Evolutionary conservation across 2,797 vertebrate species (phyloP).

Genomic region (Oreonectes daqikongensis): DNA sequence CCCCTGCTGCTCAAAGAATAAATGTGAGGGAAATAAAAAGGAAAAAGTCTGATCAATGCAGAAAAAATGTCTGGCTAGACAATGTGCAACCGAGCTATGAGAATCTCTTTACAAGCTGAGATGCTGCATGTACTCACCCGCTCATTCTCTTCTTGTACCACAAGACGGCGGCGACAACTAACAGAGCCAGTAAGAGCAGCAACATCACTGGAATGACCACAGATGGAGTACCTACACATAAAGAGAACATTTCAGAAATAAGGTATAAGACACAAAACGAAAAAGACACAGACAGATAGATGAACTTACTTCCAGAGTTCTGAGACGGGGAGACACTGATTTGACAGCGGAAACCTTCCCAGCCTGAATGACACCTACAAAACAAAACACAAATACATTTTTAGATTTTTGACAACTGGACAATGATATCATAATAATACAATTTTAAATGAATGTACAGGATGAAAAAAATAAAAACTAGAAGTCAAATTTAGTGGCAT

Average conservation of each 20-base stretch:
- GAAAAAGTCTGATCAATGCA: not conserved
- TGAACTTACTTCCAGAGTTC: constrained; percentile 79
- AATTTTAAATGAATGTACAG: no score
- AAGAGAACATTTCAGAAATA: constrained; percentile 8
- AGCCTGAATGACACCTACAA: constrained; percentile 80
- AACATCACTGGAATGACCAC: constrained; percentile 85
- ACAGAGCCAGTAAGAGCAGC: constrained; percentile 81
- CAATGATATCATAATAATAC: no score
- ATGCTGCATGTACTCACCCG: constrained; percentile 79
- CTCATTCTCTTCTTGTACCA: constrained; percentile 94
- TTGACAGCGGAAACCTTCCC: constrained; percentile 81
- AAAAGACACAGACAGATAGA: constrained; percentile 16
- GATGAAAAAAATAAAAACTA: no score
- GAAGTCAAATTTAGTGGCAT: no score
- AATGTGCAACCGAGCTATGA: not conserved
- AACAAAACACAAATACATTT: constrained; percentile 29
- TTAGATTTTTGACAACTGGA: no score
- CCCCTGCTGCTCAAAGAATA: not conserved
- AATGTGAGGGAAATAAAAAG: not conserved
- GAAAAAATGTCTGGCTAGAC: constrained; percentile 45
- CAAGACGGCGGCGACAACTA: constrained; percentile 83
- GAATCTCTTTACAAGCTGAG: not conserved
- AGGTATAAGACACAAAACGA: not conserved
- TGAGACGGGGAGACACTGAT: constrained; percentile 68
- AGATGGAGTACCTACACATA: constrained; percentile 78